These are phyloP conservation scores for Neria commutata DNA, from an alignment of 2,888 invertebrate species.

Conservation along the genomic window DNA sequence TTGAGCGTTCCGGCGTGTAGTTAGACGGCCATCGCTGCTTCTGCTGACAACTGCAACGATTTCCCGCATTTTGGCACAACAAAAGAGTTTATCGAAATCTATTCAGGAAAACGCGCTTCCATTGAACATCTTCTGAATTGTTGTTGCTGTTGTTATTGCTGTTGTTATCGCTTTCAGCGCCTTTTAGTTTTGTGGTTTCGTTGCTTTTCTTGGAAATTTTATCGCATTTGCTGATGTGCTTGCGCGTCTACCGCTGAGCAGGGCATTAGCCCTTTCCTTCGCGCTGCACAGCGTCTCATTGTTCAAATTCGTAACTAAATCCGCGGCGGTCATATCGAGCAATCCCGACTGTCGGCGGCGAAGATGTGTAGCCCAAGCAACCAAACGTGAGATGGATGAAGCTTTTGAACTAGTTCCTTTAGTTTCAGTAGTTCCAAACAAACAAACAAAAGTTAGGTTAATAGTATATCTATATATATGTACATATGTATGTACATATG, in stretches of 20 bases:
- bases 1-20: too few species aligned
- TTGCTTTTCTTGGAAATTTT: neutral
- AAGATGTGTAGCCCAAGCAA: too few species aligned
- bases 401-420: too few species aligned
- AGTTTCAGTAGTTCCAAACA: too few species aligned
- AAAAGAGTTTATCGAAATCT: neutral
- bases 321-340: neutral
- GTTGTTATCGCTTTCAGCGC: neutral
- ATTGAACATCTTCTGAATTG: neutral
- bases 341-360: too few species aligned
- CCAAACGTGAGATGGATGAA: too few species aligned
- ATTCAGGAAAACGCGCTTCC: neutral
- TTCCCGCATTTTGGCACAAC: neutral
- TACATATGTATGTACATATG: too few species aligned
- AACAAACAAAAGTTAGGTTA: too few species aligned
- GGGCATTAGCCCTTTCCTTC: neutral
- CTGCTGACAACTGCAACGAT: neutral
- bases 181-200: too few species aligned
- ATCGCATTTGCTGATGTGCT: too few species aligned
- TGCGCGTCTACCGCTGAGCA: neutral
- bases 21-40: neutral
- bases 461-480: too few species aligned
- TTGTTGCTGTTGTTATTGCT: neutral
- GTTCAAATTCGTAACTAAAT: neutral
- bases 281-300: neutral